A percentile compares a stretch with the other conserved stretches of the same genome.
These are phyloP conservation scores for Rissa tridactyla DNA, from an alignment of 2,113 vertebrate genomes.

Conservation along the genomic window DNA sequence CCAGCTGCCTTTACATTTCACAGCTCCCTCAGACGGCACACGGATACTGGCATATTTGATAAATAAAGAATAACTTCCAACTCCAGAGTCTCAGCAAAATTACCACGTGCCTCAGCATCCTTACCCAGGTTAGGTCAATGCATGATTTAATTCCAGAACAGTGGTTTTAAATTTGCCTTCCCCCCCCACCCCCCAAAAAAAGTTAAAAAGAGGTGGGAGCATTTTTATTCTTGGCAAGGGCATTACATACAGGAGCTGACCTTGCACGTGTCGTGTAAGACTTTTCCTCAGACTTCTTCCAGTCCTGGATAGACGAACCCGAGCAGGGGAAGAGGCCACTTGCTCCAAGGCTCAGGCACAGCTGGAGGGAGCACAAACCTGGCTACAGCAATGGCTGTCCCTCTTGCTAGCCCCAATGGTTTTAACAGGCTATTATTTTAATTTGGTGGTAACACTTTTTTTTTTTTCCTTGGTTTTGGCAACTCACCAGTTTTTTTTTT, in stretches of 20 bases:
- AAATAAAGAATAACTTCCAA: neutral
- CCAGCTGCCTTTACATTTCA: neutral
- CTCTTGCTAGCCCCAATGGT: neutral
- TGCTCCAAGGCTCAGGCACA: neutral
- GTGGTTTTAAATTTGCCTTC: neutral
- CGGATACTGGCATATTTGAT: rapidly evolving
- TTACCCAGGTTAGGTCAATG: neutral
- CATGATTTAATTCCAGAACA: neutral
- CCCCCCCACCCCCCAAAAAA: neutral
- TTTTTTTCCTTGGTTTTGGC: neutral
- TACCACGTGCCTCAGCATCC: neutral
- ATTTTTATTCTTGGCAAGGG: neutral
- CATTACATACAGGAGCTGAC: neutral
- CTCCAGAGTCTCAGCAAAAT: neutral
- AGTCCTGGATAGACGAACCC: neutral
- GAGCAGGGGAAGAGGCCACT: neutral
- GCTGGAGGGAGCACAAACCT: neutral
- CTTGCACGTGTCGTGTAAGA: rapidly evolving
- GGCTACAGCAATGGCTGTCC: neutral
- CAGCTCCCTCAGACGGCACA: neutral
- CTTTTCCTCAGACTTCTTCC: neutral
- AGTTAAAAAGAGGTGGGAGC: neutral
- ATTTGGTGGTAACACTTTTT: neutral
- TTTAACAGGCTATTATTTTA: neutral
- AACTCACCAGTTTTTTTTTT: neutral